Conservation (phyloP, 2,888 invertebrate species). For the Apamea sordens region DNA sequence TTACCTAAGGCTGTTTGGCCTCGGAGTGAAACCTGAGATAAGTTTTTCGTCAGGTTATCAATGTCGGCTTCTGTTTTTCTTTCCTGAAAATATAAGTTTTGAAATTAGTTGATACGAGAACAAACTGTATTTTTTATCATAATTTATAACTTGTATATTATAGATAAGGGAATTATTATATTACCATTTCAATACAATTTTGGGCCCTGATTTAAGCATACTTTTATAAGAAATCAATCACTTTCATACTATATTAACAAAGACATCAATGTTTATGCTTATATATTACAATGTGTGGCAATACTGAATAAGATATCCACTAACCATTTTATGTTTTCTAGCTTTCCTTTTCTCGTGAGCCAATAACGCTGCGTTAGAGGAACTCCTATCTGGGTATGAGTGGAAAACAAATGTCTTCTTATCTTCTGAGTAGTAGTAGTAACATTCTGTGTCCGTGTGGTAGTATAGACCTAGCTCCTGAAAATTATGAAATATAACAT, state of each 20-base stretch:
- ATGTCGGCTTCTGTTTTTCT: conserved; percentile 80
- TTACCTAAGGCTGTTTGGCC: conserved; percentile 89
- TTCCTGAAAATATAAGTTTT: conserved; percentile 78
- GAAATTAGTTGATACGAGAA: neutral
- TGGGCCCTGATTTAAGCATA: too few relatives aligned
- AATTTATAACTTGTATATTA: neutral
- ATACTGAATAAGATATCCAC: conserved; percentile 6
- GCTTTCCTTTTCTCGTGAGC: conserved; percentile 82
- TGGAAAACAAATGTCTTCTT: conserved; percentile 94
- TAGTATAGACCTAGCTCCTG: conserved; percentile 97
- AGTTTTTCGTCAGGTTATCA: conserved; percentile 87
- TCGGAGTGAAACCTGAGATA: conserved; percentile 89
- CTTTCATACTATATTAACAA: neutral
- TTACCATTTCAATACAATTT: neutral
- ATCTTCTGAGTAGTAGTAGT: conserved; percentile 95
- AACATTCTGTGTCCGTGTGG: conserved; percentile 95
- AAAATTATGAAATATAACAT: conserved; percentile 76
- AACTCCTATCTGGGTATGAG: conserved; percentile 92
- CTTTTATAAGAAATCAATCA: neutral
- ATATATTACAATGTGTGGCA: neutral
- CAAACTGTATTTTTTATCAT: neutral
- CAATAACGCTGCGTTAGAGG: conserved; percentile 73
- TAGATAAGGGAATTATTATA: neutral
- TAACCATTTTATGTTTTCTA: conserved; percentile 82
- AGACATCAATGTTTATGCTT: neutral